These are phyloP conservation scores for Hylaeus anthracinus DNA, from an alignment of 1,140 invertebrate species.

Conservation along the genomic window DNA sequence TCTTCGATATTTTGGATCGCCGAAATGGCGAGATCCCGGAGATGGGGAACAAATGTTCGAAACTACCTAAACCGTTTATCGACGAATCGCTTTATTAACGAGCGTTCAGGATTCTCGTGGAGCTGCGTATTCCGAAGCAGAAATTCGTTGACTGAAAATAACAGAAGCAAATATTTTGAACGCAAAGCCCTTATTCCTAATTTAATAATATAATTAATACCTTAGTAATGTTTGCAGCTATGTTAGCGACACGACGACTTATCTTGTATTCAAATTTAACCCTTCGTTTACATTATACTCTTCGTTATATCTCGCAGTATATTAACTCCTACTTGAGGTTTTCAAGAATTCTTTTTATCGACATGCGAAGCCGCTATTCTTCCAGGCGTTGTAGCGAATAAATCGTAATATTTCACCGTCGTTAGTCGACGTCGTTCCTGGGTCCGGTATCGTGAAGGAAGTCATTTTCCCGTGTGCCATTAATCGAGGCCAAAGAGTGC, in stretches of 20 bases:
- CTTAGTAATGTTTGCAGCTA: too few relatives aligned
- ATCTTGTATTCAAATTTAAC: not conserved
- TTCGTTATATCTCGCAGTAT: too few relatives aligned
- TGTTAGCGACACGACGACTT: too few relatives aligned
- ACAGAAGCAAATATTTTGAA: not conserved
- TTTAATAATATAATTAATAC: too few relatives aligned
- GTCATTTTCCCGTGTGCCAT: constrained; percentile 31
- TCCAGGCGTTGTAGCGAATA: not conserved
- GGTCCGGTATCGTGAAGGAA: constrained; percentile 33
- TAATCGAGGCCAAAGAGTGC: constrained; percentile 30
- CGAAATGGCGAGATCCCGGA: constrained; percentile 9
- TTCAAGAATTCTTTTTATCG: not conserved
- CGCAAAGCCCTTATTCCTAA: too few relatives aligned
- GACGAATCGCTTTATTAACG: constrained; percentile 76
- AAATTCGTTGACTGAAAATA: not conserved
- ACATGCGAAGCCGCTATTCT: not conserved
- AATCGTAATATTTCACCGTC: not conserved
- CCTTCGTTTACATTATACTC: too few relatives aligned
- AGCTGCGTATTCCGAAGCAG: not conserved
- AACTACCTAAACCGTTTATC: constrained; percentile 44
- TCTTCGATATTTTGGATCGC: constrained; percentile 45
- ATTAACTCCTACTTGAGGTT: not conserved
- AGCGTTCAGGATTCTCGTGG: constrained; percentile 59
- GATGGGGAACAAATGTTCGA: constrained; percentile 27
- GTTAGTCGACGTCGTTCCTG: constrained; percentile 8